Percentiles rank a stretch among this genome's conserved stretches.
Conservation (phyloP, 2,113 vertebrate species). For the Craseonycteris thonglongyai region DNA sequence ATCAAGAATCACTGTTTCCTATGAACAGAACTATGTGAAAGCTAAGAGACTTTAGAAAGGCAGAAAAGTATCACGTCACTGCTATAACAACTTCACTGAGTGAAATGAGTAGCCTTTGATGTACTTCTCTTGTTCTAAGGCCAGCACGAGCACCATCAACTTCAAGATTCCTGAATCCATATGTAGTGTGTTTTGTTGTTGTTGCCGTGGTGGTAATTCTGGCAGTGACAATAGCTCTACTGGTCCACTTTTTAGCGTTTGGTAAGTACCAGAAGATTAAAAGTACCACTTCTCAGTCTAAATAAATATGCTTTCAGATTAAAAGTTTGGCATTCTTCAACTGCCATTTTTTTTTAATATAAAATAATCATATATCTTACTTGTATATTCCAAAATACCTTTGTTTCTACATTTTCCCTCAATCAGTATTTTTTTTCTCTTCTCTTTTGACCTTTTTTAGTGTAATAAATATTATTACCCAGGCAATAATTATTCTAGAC, state of each 20-base stretch:
- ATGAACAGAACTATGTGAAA: background rate
- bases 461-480: background rate
- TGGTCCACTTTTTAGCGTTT: slow-evolving; percentile 76
- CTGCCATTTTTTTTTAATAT: background rate
- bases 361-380: background rate
- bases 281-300: background rate
- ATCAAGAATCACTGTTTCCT: background rate
- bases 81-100: background rate
- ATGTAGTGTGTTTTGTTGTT: slow-evolving; percentile 63
- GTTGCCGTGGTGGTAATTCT: slow-evolving; percentile 58
- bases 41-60: background rate
- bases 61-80: background rate
- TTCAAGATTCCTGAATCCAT: slow-evolving; percentile 74
- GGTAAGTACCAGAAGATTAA: slow-evolving; percentile 67
- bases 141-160: background rate
- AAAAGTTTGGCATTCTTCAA: background rate
- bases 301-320: background rate
- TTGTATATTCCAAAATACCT: background rate
- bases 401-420: background rate
- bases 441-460: background rate
- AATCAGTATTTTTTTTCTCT: background rate
- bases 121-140: slow-evolving; percentile 34
- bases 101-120: background rate
- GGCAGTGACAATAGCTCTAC: slow-evolving; percentile 69
- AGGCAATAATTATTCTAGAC: background rate